Evolutionary conservation across 1,140 invertebrate species (phyloP), one percentile per base, ranked within the genome.

Genomic region (Procambarus clarkii): DNA sequence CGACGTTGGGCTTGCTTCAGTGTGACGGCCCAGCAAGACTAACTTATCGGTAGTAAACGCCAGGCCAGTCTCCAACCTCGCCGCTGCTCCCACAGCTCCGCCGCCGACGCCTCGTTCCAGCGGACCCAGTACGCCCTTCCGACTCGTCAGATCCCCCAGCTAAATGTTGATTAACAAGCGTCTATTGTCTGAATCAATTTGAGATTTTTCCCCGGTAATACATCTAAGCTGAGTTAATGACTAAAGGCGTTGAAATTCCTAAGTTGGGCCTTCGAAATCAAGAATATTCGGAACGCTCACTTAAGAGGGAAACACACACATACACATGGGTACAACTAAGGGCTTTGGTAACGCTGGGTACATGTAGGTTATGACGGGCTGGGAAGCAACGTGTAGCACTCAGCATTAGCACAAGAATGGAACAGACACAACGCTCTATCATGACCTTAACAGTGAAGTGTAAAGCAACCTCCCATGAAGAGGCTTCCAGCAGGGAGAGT

Each of bases 31-130:
- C 81, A 64, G 88, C 81, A 91, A 91, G 88, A 69, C 88, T 91
- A 91, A 91, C 81, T 91, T 91, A 91, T 91, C 71, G 88, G 82
- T 91, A 84, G 81, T 91, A 91, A 91, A 91, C 88, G 88, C 88
- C 88, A 91, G 34, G 81, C 88, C 21, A 58, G 88, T 85, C 88
- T 85, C 58, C 74, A 77, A 46, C 81, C 79, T 84, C 64, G 15
- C 8, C n/a, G 82, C 69, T n/a, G 88, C 80, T 77, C 88, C 79
- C 80, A 60, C 88, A 46, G 44, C 48, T 64, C 74, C 2, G 69
- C 84, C 84, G 54, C 74, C 48, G 50, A 60, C 50, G 60, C n/a
- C 80, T n/a, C 83, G 21, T 34, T 34, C 34, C 24, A 13, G 54
- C 82, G 45, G 44, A 54, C 60, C 69, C 18, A n/a, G n/a, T n/a